Evolutionary conservation across 1,140 invertebrate genomes (phyloP).

Genomic region (Batillaria attramentaria): DNA sequence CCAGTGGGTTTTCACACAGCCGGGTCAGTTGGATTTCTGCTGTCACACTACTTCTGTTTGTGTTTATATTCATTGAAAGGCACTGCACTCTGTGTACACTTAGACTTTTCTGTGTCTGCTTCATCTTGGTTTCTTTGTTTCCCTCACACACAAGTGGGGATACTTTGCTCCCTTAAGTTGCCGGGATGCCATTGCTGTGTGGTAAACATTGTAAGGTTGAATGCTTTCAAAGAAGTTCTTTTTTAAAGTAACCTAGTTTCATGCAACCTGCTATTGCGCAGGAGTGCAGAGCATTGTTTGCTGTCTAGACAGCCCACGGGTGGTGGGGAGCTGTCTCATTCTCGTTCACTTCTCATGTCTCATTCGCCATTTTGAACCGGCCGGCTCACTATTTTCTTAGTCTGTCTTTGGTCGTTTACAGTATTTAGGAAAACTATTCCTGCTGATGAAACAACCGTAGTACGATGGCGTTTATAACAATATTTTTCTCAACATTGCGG

Average conservation of each 20-base stretch:
- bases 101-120: not conserved
- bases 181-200: not conserved
- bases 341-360: not conserved
- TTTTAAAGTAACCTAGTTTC: not conserved
- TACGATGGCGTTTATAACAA: not conserved
- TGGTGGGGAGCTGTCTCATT: not conserved
- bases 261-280: not conserved
- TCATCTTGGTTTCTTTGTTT: not conserved
- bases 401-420: not conserved
- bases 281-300: not conserved
- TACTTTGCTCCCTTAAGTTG: not conserved
- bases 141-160: not conserved
- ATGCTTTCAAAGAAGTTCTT: not conserved
- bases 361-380: conserved; percentile 10
- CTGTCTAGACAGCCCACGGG: conserved; percentile 7
- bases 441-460: not conserved
- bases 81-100: too few relatives aligned
- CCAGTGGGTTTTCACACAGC: not conserved
- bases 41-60: too few relatives aligned
- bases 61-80: too few relatives aligned
- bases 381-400: not conserved
- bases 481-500: not conserved
- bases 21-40: too few relatives aligned
- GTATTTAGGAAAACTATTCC: not conserved
- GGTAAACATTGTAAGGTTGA: not conserved